A percentile compares a stretch with the other conserved stretches of the same genome.
Conservation (phyloP, 2,797 vertebrate species). For the Sebastes hubbsi region DNA sequence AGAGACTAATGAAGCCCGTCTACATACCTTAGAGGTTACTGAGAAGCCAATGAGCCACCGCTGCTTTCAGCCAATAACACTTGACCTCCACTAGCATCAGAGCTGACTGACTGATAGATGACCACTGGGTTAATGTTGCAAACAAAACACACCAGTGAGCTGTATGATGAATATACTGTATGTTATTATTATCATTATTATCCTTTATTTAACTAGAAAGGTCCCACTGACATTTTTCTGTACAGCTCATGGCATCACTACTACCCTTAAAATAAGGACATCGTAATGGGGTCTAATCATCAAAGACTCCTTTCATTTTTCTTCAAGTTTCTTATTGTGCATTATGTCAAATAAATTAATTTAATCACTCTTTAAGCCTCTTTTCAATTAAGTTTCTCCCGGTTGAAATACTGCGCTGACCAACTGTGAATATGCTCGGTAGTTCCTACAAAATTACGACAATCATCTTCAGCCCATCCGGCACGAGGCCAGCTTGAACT, state of each 20-base stretch:
- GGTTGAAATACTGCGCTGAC: background rate
- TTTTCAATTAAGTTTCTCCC: background rate
- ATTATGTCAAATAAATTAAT: background rate
- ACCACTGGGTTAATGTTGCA: background rate
- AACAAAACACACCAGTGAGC: constrained; percentile 4
- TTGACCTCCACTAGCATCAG: background rate
- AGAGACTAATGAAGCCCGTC: constrained; percentile 7
- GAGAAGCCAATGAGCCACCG: constrained; percentile 11
- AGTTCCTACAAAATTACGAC: background rate
- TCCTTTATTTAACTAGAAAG: background rate
- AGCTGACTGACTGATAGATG: background rate
- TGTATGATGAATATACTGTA: background rate
- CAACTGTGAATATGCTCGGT: background rate
- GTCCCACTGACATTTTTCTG: background rate
- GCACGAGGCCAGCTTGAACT: background rate
- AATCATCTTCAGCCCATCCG: background rate
- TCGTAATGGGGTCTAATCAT: background rate
- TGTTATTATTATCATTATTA: background rate
- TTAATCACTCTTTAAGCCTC: background rate
- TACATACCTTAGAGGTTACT: background rate
- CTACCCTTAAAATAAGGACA: background rate
- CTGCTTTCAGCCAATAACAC: constrained; percentile 3
- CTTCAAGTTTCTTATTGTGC: background rate
- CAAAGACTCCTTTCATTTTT: background rate
- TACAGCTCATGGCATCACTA: background rate